Conservation (phyloP, 2,797 vertebrate species). For the Simalia tracyae region DNA sequence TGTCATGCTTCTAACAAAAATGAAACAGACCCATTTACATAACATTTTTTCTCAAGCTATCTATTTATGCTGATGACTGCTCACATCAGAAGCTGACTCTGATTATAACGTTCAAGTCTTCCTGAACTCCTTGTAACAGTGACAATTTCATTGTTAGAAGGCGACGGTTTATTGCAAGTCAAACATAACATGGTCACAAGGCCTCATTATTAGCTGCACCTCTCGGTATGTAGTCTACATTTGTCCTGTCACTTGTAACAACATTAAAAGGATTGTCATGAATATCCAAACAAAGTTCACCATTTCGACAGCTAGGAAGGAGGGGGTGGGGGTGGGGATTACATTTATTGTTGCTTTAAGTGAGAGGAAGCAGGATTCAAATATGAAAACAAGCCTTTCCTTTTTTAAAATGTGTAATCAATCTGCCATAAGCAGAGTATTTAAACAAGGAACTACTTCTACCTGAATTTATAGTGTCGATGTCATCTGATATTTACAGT, state of each 20-base stretch:
- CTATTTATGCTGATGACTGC: background rate
- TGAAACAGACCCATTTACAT: background rate
- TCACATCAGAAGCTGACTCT: slow-evolving; percentile 8
- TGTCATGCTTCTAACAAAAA: background rate
- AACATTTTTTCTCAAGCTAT: background rate
- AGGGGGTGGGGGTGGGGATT: too few species aligned
- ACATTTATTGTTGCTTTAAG: background rate
- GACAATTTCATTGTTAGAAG: background rate
- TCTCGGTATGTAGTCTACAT: background rate
- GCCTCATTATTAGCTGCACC: background rate
- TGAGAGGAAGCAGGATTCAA: background rate
- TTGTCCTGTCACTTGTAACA: background rate
- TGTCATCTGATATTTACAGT: too few species aligned
- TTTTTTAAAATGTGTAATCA: background rate
- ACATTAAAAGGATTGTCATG: background rate
- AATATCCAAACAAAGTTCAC: slow-evolving; percentile 4
- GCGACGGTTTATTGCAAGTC: background rate
- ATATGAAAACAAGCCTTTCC: background rate
- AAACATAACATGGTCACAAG: background rate
- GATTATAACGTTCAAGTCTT: background rate
- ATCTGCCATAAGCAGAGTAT: background rate
- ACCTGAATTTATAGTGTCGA: too few species aligned
- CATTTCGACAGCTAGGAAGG: accelerated
- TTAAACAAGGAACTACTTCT: too few species aligned
- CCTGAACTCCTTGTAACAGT: background rate